These are phyloP conservation scores for Antedon mediterranea DNA, from an alignment of 53 echinoderm and acorn worm species.

Conservation along the genomic window DNA sequence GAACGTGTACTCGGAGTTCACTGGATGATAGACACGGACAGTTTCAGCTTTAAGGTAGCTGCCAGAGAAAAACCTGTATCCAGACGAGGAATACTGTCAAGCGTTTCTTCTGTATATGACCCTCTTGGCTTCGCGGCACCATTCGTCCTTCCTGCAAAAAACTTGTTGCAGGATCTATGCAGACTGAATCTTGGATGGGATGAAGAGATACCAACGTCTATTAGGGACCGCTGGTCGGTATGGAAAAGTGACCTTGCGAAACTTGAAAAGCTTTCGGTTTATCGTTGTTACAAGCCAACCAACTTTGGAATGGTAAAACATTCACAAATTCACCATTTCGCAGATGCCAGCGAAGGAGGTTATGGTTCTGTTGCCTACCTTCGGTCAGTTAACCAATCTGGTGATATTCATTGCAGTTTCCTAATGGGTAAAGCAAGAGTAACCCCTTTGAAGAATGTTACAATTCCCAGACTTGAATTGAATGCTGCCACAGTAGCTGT, in stretches of 20 bases:
- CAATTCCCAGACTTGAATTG: conserved; percentile 28
- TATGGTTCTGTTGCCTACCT: conserved; percentile 31
- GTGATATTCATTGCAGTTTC: conserved; percentile 10
- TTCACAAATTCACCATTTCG: conserved; percentile 20
- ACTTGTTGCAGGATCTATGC: conserved; percentile 23
- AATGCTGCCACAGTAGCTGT: conserved; percentile 19
- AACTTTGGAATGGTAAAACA: conserved; percentile 1
- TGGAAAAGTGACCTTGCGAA: conserved; percentile 12
- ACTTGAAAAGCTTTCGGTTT: conserved; percentile 8
- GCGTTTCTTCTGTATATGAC: conserved; percentile 25
- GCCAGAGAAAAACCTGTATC: conserved; percentile 8
- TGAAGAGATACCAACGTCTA: background rate
- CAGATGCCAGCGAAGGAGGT: conserved; percentile 25
- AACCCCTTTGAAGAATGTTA: conserved; percentile 24
- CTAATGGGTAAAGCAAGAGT: conserved; percentile 29
- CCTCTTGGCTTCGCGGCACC: conserved; percentile 24
- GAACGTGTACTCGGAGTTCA: conserved; percentile 30
- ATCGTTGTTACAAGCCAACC: conserved; percentile 10
- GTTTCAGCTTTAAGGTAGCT: conserved; percentile 20
- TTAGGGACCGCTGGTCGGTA: background rate
- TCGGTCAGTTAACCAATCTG: background rate
- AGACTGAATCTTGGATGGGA: conserved; percentile 15
- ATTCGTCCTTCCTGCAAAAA: conserved; percentile 17
- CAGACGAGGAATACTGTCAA: conserved; percentile 24
- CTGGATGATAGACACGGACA: conserved; percentile 17